Evolutionary conservation across 2,888 invertebrate species (phyloP), one percentile per base, ranked within the genome.

Genomic region (Notocelia uddmanniana): DNA sequence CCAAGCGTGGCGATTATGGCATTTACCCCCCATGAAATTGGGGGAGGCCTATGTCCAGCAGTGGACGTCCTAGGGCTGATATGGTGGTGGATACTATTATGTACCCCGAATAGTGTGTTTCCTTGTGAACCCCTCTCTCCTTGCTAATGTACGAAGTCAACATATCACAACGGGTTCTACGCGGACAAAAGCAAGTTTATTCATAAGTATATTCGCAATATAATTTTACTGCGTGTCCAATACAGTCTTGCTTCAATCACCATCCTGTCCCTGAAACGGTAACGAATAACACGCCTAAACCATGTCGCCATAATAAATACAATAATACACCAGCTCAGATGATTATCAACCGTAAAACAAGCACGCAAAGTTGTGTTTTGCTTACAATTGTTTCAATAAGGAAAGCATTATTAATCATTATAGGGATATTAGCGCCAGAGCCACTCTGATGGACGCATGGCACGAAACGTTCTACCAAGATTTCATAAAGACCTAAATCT

Each of bases 321-420:
- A 63, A 55, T 54, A 45, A 54, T 54, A n/a, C n/a, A 15, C n/a
- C 37, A 15, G 13, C 10, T n/a, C 19, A 19, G 50, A 9, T 15
- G 57, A 63, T 23, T 55, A 19, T 6, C 26, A 62, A 34, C 50
- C 23, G 2, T 63, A 57, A 21, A 0, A 37, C 18, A 8, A 41
- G 3, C 9, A 13, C 15, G 3, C 13, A 70, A 13, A 19, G 58
- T 41, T 18, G 57, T 34, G 18, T 70, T 48, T 57, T 0, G 37
- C 19, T 19, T 50, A 9, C 19, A 21, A 19, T 10, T 19, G 26
- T 41, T 50, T 58, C 48, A 70, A 63, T 70, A 57, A 50, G 58
- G 48, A n/a, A 52, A 63, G 63, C 45, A 57, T 57, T 69, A 69
- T 69, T 58, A 64, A 70, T 70, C 58, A 58, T 58, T 70, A 58